Base-by-base conservation (phyloP, 2,797 vertebrate genomes). In the Tokudaia tokunoshimensis region DNA sequence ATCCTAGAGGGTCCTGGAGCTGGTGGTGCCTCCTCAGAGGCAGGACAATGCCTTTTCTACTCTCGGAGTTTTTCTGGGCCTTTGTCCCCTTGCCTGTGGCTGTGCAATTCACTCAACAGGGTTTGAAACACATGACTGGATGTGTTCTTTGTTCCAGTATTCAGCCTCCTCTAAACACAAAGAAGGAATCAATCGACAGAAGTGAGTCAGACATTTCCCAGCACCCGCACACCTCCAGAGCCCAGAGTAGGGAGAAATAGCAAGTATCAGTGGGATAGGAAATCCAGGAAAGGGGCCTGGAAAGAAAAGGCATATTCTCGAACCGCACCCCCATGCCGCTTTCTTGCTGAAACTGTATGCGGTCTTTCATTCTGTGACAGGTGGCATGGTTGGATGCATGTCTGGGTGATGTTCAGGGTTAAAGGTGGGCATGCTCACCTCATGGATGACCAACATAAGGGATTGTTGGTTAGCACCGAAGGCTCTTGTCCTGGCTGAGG, bases 201-300 rank as follows among this genome's bases (percentile, higher is more conserved):
- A 94, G 59, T 92, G 87, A 88, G 70, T 74, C 50, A 70, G 84
- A 74, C 50, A 31, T 31, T 74, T 88, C 67, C 67, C 67, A 74
- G 67, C 50, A 41, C 67, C 4, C 1, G 0, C n/a, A 37, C 67
- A 31, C 85, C n/a, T 74, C 70, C 70, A 74, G 15, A 74, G n/a
- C 85, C 26, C n/a, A 31, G 59, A 37, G 59, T 24, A 50, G 75
- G 22, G 75, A 24, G 55, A 20, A 86, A 44, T 75, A 47, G 72
- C 87, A 34, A 34, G 72, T 75, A 55, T 75, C 70, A 57, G 3
- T 75, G n/a, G 26, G n/a, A 13, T 15, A 44, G 52, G 82, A 79
- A 63, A 63, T 65, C 20, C 6, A 76, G 87, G 41, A 14, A 61
- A 63, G 24, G 9, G 41, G 12, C 19, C 41, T 50, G 29, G 87